Base-by-base conservation (phyloP, 2,113 vertebrate species). In the Podarcis raffonei region DNA sequence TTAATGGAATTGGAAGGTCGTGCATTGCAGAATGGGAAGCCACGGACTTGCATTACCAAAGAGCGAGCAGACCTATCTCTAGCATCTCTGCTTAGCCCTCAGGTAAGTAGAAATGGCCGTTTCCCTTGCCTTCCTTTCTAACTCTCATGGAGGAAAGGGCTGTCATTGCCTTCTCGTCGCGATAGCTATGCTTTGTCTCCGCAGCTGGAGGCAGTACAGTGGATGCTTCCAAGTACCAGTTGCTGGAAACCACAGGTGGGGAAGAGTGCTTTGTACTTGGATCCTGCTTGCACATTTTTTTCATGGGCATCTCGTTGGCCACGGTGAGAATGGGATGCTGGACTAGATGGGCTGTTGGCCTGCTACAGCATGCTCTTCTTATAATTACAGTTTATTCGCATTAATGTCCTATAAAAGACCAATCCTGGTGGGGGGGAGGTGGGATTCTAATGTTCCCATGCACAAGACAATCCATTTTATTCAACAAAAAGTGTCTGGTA, bases 1-100 rank as follows among this genome's bases (percentile, higher is more conserved):
- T 97, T 99, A 92, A 97, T 97, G 96, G 98, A 98, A 90, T 95
- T 99, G 92, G 99, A 99, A 93, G 98, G 99, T 30, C 95, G 95
- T 32, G 98, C 98, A 16, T 93, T 98, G 69, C 98, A 97, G 98
- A 97, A 98, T 91, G 99, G 99, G 30, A 97, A 96, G 82, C 95
- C 95, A 42, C 96, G 97, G 76, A 99, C 98, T 30, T 97, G 95
- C 66, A 97, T 99, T 87, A 99, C 98, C 0, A 95, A 97, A 89
- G 98, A 99, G 85, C 93, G 99, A 93, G 98, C 98, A 78, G 94
- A 97, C 84, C 94, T 98, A 3, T 98, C 98, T 25, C 96, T 99
- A 92, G 96, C 97, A 2, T 97, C 96, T 4, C 83, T 99, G 3
- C 95, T 98, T 80, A 98, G 98, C 11, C 97, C 98, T 93, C 93